Evolutionary conservation across 2,888 invertebrate genomes (phyloP), one percentile per base, ranked within the genome.

Genomic region (Nudaria mundana): DNA sequence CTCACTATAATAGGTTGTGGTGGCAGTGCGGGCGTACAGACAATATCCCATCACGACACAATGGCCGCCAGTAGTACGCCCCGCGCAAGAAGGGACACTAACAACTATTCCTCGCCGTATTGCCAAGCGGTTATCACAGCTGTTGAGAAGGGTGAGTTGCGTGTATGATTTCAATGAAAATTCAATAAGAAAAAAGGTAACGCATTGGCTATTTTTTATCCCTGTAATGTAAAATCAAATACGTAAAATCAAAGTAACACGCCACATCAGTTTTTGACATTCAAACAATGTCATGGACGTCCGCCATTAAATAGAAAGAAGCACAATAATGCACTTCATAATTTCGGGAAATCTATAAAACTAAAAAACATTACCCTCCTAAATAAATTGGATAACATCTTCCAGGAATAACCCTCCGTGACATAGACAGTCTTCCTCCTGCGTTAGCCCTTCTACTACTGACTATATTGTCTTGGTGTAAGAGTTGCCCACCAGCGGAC

Each of bases 381-480:
- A n/a, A n/a, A n/a, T n/a, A n/a, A n/a, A n/a, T n/a, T n/a, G n/a
- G n/a, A n/a, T n/a, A n/a, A n/a, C n/a, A n/a, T 6, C 12, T 31
- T 49, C 1, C 66, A 92, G 93, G 92, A 11, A 89, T 94, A 54
- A 92, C 91, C 0, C 89, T 91, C n/a, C 86, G 91, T n/a, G 92
- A 93, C 54, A 76, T 96, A n/a, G 92, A 93, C 59, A 91, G 89
- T 38, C 81, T 95, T 14, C 95, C 95, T 0, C 90, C 92, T 0
- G 94, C 94, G 0, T 36, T 82, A 0, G 73, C 66, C 0, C 63
- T 85, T n/a, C 89, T 92, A 5, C 81, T 94, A 1, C 89, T 94
- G 10, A 79, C 95, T 0, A 90, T 92, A 49, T 92, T 94, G 70
- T 91, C 92, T 10, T 91, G 94, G 56, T 90, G 95, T 62, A 76